Percentiles rank a stretch among this genome's conserved stretches.
These are phyloP conservation scores for Nematostella vectensis DNA, from an alignment of 92 coral and sea anemone species.

Conservation along the genomic window DNA sequence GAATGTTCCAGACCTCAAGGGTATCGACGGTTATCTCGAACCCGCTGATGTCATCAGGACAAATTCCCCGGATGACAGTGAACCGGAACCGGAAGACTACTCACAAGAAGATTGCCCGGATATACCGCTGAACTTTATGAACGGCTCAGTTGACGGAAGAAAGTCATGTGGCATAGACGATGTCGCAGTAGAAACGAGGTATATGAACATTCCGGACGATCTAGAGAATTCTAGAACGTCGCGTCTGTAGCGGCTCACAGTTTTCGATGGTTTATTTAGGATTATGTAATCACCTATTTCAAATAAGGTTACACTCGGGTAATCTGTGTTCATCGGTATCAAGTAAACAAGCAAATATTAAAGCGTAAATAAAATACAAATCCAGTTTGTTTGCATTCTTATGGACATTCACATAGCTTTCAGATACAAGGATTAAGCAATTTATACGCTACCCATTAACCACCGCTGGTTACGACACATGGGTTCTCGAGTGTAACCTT, in stretches of 20 bases:
- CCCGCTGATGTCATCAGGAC: slow-evolving; percentile 15
- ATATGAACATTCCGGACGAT: slow-evolving; percentile 9
- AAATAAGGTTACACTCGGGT: no score
- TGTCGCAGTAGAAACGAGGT: background rate
- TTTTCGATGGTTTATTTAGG: no score
- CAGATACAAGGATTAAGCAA: no score
- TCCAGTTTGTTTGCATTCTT: no score
- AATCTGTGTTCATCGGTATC: no score
- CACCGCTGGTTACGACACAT: no score
- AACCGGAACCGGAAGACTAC: background rate
- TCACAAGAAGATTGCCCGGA: slow-evolving; percentile 6
- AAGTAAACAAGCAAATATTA: no score
- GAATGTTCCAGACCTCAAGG: slow-evolving; percentile 6
- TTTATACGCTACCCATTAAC: no score
- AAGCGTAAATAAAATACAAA: no score
- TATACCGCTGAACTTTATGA: slow-evolving; percentile 1
- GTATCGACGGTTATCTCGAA: slow-evolving; percentile 17
- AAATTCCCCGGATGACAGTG: background rate
- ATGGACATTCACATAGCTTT: no score
- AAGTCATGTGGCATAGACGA: background rate
- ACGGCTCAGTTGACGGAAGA: slow-evolving; percentile 1
- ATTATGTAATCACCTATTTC: no score
- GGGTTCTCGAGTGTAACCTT: no score
- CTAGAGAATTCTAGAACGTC: slow-evolving; percentile 12
- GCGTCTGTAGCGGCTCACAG: slow-evolving; percentile 6